phyloP scores from a whole-genome alignment of 2,113 vertebrate species.

The Riparia riparia region DNA sequence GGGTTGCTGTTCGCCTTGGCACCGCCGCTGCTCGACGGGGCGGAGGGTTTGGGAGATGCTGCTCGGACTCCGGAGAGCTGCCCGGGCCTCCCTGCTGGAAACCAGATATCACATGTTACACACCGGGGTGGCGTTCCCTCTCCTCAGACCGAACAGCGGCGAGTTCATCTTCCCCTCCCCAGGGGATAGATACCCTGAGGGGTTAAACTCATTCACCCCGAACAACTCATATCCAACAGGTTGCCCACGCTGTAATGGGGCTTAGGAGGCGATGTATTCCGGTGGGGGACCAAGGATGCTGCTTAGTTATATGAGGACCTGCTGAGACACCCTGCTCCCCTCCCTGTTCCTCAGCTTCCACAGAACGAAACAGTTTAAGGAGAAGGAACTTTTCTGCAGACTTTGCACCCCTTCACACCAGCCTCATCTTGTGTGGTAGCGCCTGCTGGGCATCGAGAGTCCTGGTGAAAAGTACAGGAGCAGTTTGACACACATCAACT shows the following conservation, averaged over 20 bases:
- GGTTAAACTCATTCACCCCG: not conserved
- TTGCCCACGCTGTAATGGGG: not conserved
- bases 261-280: no score
- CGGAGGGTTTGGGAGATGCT: slow-evolving; percentile 49
- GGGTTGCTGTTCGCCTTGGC: not conserved
- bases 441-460: rapidly evolving
- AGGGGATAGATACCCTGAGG: rapidly evolving
- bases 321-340: not conserved
- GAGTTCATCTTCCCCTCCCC: no score
- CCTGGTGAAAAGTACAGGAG: not conserved
- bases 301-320: rapidly evolving
- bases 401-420: not conserved
- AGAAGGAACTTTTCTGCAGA: not conserved
- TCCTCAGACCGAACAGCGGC: not conserved
- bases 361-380: not conserved
- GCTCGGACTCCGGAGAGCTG: slow-evolving; percentile 70
- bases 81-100: slow-evolving; percentile 76
- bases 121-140: rapidly evolving
- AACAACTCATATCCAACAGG: not conserved
- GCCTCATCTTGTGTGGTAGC: not conserved
- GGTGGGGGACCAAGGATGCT: not conserved
- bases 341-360: not conserved
- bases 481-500: not conserved
- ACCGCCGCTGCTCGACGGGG: not conserved
- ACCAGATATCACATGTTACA: not conserved